Evolutionary conservation across 2,113 vertebrate species (phyloP), one percentile per base, ranked within the genome.

Genomic region (Percopsis transmontana): DNA sequence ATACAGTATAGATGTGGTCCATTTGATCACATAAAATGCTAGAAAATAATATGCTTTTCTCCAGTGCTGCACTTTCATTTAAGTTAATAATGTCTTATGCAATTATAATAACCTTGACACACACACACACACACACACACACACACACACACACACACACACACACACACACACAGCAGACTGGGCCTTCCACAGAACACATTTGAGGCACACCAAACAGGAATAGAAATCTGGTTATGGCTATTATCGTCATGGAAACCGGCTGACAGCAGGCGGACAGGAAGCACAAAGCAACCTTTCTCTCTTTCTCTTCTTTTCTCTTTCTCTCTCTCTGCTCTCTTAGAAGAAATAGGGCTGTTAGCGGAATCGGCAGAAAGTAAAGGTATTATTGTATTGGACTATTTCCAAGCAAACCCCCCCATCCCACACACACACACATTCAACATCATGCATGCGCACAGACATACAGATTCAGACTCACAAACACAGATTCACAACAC

Each of bases 161-260:
- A 42, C 56, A 42, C 38, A 39, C 33, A 58, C 24, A 62, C 58
- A 52, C 20, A 10, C 60, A 78, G 27, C 68, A 72, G 62, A 66
- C 70, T 70, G 73, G 74, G 68, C 60, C 74, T 74, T 64, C 68
- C 69, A 74, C 67, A 69, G 67, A 76, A 71, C 54, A 50, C 78
- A 78, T 81, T 78, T 64, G 66, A 59, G 67, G 72, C 57, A 61
- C 51, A 79, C 19, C 1, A 48, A 75, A 81, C 62, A 71, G 66
- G 67, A 84, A 80, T 68, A 72, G 67, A 71, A 82, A 83, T 84
- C 74, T 82, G 79, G 74, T 90, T 79, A 86, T 88, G 87, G 83
- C 81, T 77, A 85, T 90, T 87, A 90, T 91, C 65, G 87, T 89
- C 89, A 90, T 92, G 88, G 91, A 88, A 92, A 92, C 91, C 72